Base-by-base conservation (phyloP, 2,113 vertebrate species). In the Xiphophorus hellerii region DNA sequence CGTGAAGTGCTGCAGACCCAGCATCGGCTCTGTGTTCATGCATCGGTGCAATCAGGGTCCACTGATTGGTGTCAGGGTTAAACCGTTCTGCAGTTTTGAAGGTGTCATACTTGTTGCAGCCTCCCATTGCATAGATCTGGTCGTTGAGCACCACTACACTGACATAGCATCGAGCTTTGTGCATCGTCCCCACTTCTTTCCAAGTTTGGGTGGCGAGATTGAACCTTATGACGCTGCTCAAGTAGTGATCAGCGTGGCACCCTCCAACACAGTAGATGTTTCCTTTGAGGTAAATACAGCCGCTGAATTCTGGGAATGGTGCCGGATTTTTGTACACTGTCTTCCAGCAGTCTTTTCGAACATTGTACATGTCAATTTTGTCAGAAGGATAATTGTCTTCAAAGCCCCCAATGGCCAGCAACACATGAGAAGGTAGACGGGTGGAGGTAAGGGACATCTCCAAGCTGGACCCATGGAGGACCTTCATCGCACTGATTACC, bases 81-180 rank as follows among this genome's bases (percentile, higher is more conserved):
- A 70, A 85, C 27, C 72, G 30, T 51, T 85, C 80, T 22, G 73
- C 76, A 20, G 51, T 44, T 4, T 58, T 66, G 3, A 72, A n/a
- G 7, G 14, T 65, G 0, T 11, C 2, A 2, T 17, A 3, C 8
- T 12, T 1, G 3, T 0, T 5, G 4, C 42, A 22, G 2, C 84
- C 80, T 8, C 84, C 84, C n/a, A 86, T 31, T 11, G 73, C 70
- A 5, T 80, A 83, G 22, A 86, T 64, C 29, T 29, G 63, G 25
- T 70, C 66, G 0, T 74, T 42, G 37, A 85, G 66, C 13, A 20
- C 37, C 3, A 31, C 72, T 15, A 66, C 76, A 1, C 35, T 67
- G 35, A 66, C 27, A 3, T 27, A 35, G 51, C 65, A 7, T 1
- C 84, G 68, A 27, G 6, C 4, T 14, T 3, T 0, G 5, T 76